Evolutionary conservation across 2,113 vertebrate genomes (phyloP).

Genomic region (Lasiurus borealis): DNA sequence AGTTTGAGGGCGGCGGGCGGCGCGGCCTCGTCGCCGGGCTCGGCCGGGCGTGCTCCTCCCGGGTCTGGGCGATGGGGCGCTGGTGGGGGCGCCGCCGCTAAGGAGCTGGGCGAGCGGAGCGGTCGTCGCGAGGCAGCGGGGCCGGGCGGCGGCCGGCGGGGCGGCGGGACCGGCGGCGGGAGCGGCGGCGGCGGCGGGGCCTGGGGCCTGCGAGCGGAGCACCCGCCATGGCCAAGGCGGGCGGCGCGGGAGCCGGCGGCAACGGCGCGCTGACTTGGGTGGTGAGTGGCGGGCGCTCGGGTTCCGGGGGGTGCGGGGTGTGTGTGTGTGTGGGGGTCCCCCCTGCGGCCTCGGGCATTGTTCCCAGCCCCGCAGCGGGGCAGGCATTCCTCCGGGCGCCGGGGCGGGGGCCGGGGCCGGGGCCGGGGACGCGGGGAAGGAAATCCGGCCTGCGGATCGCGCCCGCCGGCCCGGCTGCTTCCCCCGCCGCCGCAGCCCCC

Average conservation of each 20-base stretch:
- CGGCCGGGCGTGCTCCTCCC: conserved; percentile 32
- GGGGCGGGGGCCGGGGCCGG: not conserved
- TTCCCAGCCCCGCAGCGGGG: not conserved
- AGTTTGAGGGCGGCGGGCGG: conserved; percentile 76
- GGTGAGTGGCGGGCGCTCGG: conserved; percentile 75
- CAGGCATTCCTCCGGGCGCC: not conserved
- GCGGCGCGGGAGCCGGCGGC: conserved; percentile 88
- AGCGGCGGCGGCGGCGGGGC: not conserved
- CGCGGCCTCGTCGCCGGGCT: conserved; percentile 77
- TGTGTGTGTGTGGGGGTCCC: not conserved
- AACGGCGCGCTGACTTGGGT: conserved; percentile 84
- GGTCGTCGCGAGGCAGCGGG: not conserved
- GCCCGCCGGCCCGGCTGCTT: not conserved
- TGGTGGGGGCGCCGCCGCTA: conserved; percentile 76
- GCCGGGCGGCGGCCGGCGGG: conserved; percentile 32
- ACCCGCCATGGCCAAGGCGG: conserved; percentile 93
- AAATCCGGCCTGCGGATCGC: not conserved
- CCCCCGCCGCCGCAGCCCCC: not conserved
- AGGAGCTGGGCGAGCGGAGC: conserved; percentile 73
- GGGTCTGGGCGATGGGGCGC: conserved; percentile 74
- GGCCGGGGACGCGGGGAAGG: not conserved
- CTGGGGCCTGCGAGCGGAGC: conserved; percentile 73
- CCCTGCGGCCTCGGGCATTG: conserved; percentile 58
- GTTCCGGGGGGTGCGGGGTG: too few species aligned
- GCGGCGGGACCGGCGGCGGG: conserved; percentile 62